A percentile compares a stretch with the other conserved stretches of the same genome.
Evolutionary conservation across 2,797 vertebrate species (phyloP).

Genomic region (Trichosurus vulpecula): DNA sequence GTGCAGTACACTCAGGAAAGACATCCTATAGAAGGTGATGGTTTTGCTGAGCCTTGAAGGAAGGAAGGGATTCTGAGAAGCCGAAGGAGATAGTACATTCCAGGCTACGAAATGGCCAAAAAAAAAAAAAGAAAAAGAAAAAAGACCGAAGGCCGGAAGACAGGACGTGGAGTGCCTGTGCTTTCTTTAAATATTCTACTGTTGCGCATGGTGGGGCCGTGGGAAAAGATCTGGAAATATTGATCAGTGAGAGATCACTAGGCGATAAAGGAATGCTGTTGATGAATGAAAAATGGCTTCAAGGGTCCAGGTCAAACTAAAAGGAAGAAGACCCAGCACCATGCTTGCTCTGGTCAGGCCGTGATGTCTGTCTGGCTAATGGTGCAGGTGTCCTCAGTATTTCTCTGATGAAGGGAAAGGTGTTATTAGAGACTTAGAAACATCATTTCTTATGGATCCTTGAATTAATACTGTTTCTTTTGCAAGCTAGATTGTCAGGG

Average conservation of each 20-base stretch:
- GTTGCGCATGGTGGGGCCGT: not conserved
- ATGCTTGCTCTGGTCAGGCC: not conserved
- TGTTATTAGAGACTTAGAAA: not conserved
- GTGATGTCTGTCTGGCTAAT: not conserved
- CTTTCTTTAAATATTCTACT: not conserved
- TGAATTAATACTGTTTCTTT: not conserved
- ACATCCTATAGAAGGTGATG: not conserved
- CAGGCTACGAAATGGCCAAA: not conserved
- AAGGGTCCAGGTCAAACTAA: conserved; percentile 25
- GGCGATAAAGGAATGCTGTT: not conserved
- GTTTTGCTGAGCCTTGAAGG: not conserved
- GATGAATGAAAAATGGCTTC: not conserved
- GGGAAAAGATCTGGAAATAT: conserved; percentile 32
- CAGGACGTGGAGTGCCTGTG: not conserved
- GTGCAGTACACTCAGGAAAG: not conserved
- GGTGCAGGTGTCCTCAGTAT: not conserved
- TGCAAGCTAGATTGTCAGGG: not conserved
- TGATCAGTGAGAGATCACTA: not conserved
- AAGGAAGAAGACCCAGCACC: not conserved
- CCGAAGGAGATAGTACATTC: not conserved
- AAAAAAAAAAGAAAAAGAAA: no score
- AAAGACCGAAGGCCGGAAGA: not conserved
- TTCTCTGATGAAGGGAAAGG: not conserved
- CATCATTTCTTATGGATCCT: not conserved
- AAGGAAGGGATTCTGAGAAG: not conserved